Conservation (phyloP, 1,140 invertebrate genomes). For the Sycophila sp. region DNA sequence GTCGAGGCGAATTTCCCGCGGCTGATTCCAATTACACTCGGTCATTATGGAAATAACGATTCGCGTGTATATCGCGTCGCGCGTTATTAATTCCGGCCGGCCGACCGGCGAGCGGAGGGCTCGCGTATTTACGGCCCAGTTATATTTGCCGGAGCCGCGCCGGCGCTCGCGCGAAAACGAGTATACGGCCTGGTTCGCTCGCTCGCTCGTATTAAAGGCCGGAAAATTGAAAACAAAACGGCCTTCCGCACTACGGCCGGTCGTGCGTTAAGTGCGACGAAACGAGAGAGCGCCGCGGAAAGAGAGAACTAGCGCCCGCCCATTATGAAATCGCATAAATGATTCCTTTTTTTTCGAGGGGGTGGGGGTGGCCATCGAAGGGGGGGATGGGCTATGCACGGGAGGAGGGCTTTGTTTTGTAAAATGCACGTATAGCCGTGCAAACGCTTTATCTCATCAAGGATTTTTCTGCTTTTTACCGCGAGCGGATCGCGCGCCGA, state of each 20-base stretch:
- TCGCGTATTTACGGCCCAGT: slow-evolving; percentile 27
- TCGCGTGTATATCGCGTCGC: slow-evolving; percentile 7
- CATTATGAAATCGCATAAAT: slow-evolving; percentile 11
- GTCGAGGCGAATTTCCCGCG: not conserved
- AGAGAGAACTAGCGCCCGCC: not conserved
- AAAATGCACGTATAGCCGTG: not conserved
- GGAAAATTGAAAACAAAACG: slow-evolving; percentile 45
- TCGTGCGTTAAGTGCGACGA: slow-evolving; percentile 22
- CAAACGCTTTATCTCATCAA: slow-evolving; percentile 2
- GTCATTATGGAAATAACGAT: slow-evolving; percentile 38
- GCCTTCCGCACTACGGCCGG: not conserved
- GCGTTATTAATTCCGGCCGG: slow-evolving; percentile 20
- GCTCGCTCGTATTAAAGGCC: slow-evolving; percentile 34
- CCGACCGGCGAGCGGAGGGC: not conserved
- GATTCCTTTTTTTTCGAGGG: not conserved
- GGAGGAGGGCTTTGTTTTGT: not conserved
- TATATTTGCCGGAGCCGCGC: slow-evolving; percentile 9
- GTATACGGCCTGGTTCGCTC: not conserved
- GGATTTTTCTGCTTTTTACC: not conserved
- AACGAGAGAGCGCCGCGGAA: not conserved
- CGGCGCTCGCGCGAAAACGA: not conserved
- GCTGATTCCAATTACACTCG: slow-evolving; percentile 22
- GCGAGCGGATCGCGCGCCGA: no score
- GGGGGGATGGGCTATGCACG: not conserved
- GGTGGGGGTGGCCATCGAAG: no score